Percentiles rank a stretch among this genome's conserved stretches.
These are phyloP conservation scores for Papilio protenor DNA, from an alignment of 2,888 invertebrate genomes.

Conservation along the genomic window DNA sequence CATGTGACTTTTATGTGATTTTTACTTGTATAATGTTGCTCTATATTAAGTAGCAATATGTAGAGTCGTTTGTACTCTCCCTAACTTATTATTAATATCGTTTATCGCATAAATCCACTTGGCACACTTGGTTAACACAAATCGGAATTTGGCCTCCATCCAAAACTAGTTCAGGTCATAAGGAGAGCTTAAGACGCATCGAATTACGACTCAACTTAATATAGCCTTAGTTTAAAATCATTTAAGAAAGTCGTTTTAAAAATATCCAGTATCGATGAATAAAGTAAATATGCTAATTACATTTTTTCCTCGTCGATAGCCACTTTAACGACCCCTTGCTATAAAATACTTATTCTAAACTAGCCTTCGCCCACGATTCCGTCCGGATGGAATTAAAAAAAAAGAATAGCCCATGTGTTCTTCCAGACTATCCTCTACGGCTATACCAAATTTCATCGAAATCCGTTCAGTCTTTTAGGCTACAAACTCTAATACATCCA, in stretches of 20 bases:
- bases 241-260: neutral
- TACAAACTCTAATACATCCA: too few relatives aligned
- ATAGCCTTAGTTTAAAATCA: constrained; percentile 33
- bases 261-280: neutral
- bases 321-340: neutral
- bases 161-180: constrained; percentile 74
- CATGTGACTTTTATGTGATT: constrained; percentile 6
- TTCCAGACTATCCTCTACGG: too few relatives aligned
- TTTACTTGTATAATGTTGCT: neutral
- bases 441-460: too few relatives aligned
- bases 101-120: constrained; percentile 68
- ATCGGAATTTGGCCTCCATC: constrained; percentile 66
- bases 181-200: constrained; percentile 61
- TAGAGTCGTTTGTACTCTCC: constrained; percentile 27
- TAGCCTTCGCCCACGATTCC: too few relatives aligned
- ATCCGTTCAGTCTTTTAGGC: too few relatives aligned
- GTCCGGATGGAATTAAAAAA: too few relatives aligned
- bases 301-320: too few relatives aligned
- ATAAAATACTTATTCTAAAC: neutral
- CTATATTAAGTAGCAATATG: neutral
- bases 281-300: neutral
- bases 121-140: constrained; percentile 72
- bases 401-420: too few relatives aligned
- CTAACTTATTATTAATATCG: constrained; percentile 51
- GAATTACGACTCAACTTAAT: constrained; percentile 57